phyloP scores from a whole-genome alignment of 1,140 invertebrate species.

The Condylostylus longicornis region DNA sequence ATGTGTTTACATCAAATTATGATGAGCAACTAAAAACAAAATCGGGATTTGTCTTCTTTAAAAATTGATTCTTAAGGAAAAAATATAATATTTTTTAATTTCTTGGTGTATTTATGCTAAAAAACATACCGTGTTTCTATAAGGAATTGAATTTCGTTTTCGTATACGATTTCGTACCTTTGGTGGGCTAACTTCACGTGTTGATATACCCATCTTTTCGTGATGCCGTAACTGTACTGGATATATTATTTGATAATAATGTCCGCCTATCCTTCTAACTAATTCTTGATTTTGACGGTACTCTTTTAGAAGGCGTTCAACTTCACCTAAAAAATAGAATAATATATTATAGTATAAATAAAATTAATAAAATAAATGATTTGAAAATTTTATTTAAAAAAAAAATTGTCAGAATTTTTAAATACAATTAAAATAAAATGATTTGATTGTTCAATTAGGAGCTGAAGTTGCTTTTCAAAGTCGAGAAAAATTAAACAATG shows the following conservation, averaged over 20 bases:
- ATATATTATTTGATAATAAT: slow-evolving; percentile 89
- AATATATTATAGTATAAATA: neutral
- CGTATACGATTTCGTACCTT: slow-evolving; percentile 49
- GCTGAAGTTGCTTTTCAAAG: no score
- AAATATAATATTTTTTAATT: no score
- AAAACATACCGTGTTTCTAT: slow-evolving; percentile 29
- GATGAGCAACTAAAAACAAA: no score
- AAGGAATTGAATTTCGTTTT: slow-evolving; percentile 20
- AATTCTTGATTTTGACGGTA: slow-evolving; percentile 83
- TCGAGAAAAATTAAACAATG: no score
- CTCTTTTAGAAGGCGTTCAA: slow-evolving; percentile 71
- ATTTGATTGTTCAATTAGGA: no score
- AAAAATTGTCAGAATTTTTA: neutral
- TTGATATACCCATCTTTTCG: slow-evolving; percentile 89
- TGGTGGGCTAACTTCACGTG: slow-evolving; percentile 64
- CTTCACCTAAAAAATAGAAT: slow-evolving; percentile 52
- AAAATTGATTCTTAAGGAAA: no score
- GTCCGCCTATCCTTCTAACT: slow-evolving; percentile 72
- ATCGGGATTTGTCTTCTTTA: no score
- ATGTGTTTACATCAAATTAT: no score
- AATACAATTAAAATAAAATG: neutral
- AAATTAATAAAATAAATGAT: neutral
- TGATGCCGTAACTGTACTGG: slow-evolving; percentile 84
- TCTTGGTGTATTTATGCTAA: no score
- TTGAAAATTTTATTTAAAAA: neutral